Base-by-base conservation (phyloP, 2,888 invertebrate genomes). In the Drosophila atroscutellata region DNA sequence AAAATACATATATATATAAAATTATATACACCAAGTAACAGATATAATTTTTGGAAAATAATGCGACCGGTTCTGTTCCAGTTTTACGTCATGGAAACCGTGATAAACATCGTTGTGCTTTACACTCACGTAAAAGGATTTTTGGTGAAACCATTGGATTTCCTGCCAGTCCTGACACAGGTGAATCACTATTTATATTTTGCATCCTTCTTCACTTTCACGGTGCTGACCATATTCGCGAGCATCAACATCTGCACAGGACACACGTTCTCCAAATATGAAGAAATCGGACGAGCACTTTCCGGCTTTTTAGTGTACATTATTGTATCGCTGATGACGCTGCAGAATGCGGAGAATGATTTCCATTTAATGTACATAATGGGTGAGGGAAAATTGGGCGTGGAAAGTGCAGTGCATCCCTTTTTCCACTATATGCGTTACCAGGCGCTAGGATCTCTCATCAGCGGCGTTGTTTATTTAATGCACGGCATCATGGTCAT, bases 231-330 rank as follows among this genome's bases (percentile, higher is more conserved):
- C 0, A 1, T 73, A 0, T 87, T 72, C 36, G 72, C 72, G 32
- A 75, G 78, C 61, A 74, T 84, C 26, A 80, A 80, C 30, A 51
- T 82, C 18, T 85, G 85, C 54, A 73, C 76, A 0, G 75, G 75
- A 0, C 28, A 70, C 32, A 0, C 1, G 7, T 18, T 36, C 3
- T 57, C 47, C 15, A 30, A 70, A 1, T 0, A 13, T 1, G 28
- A 50, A 6, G 87, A 87, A n/a, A 52, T 87, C 1, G 0, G 60
- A 2, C 70, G 80, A 1, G 26, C 72, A 2, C 2, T 72, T 0
- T 0, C n/a, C 1, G 78, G 63, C 0, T 75, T 61, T 3, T 0
- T 82, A 0, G 0, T 62, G 7, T 80, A 82, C 11, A 55, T 65
- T 0, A 0, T 39, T 1, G 54, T 70, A 0, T 78, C 84, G 5